Conservation (phyloP, 2,888 invertebrate genomes). For the Tipula confusa region DNA sequence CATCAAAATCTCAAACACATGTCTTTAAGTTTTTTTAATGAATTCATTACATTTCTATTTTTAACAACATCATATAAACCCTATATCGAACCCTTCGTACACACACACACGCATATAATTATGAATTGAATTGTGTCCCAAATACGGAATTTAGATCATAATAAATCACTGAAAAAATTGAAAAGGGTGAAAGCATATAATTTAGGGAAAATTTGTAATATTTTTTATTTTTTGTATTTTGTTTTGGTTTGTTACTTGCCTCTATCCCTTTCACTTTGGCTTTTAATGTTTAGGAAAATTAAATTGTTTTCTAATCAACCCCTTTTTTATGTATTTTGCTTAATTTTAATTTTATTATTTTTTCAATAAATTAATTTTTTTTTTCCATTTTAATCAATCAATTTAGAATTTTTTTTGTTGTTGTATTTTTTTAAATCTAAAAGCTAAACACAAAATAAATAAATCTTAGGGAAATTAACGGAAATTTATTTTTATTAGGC, state of each 20-base stretch:
- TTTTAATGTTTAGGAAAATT: constrained; percentile 12
- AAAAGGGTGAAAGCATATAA: neutral
- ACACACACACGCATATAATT: neutral
- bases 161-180: constrained; percentile 1
- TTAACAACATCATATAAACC: neutral
- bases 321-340: neutral
- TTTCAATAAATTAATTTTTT: neutral
- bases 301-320: constrained; percentile 25
- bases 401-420: neutral
- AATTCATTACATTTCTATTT: neutral
- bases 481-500: neutral
- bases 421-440: neutral
- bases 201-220: constrained; percentile 14
- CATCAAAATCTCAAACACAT: neutral
- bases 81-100: neutral
- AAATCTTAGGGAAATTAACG: neutral
- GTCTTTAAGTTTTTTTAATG: constrained; percentile 8
- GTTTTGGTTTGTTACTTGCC: neutral
- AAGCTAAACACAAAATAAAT: neutral
- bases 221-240: too few relatives aligned
- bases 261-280: neutral
- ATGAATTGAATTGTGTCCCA: neutral
- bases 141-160: neutral
- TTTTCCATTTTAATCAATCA: neutral
- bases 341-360: neutral